These are phyloP conservation scores for Otus sunia DNA, from an alignment of 2,113 vertebrate genomes.

Conservation along the genomic window DNA sequence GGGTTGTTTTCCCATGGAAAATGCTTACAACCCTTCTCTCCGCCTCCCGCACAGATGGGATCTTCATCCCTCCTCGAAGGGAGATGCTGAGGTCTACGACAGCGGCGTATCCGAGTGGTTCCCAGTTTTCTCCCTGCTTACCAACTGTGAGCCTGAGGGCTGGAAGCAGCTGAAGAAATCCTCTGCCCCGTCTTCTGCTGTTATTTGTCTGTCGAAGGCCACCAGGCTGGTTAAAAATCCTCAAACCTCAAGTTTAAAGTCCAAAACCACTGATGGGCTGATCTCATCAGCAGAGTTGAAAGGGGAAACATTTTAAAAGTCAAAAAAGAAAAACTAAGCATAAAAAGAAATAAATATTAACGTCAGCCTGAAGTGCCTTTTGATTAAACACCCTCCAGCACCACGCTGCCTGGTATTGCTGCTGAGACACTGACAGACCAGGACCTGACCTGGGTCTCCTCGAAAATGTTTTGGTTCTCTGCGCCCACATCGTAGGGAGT, in stretches of 20 bases:
- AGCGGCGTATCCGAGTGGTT: rapidly evolving
- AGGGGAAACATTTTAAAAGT: not conserved
- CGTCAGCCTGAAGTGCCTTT: not conserved
- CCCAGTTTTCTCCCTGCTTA: not conserved
- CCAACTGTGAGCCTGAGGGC: no score
- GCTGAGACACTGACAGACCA: not conserved
- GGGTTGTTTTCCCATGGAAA: not conserved
- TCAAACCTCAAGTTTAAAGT: not conserved
- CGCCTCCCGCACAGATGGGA: not conserved
- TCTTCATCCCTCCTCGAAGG: not conserved
- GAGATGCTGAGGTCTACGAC: not conserved
- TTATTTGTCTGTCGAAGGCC: not conserved
- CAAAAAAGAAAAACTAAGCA: not conserved
- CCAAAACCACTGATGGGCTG: no score
- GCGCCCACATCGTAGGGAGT: not conserved
- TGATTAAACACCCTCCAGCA: no score
- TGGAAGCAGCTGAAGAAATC: not conserved
- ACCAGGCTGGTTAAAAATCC: not conserved
- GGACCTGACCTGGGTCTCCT: rapidly evolving
- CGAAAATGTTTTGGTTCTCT: not conserved
- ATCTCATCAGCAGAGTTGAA: not conserved
- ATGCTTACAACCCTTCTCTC: not conserved
- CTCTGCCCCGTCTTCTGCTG: not conserved
- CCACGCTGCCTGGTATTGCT: not conserved
- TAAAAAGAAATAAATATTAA: not conserved